Evolutionary conservation across 2,888 invertebrate genomes (phyloP), one percentile per base, ranked within the genome.

Genomic region (Drosophila cognata): DNA sequence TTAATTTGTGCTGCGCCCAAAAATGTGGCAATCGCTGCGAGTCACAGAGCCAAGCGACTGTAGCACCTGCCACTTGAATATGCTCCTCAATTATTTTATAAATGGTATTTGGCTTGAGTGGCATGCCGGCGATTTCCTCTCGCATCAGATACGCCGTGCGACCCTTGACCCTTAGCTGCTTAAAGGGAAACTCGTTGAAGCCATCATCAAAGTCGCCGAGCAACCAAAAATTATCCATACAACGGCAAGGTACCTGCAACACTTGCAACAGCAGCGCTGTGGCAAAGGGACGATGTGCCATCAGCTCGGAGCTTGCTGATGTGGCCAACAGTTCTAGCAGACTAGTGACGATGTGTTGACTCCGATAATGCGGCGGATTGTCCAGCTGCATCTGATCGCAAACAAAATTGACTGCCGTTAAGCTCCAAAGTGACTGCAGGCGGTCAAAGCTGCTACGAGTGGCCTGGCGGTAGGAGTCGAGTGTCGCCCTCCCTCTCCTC

Each of bases 151-250:
- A 83, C 0, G 51, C 41, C 0, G 75, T 70, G 4, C 31, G 33
- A 8, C 36, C 66, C 0, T 53, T 33, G 0, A 13, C 1, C 7
- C 38, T 2, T 0, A 38, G 0, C 0, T 13, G 48, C 18, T 10
- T 13, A 2, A 18, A 64, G 1, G 55, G 43, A n/a, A 84, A 82
- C 43, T 83, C 83, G 0, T 43, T 33, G 8, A 50, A 51, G 38
- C 50, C 36, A 29, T 83, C 84, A 2, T 56, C 18, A 11, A 83
- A 75, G 0, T 67, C 51, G 4, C 80, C 84, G 1, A 25, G 6
- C 7, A 58, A 53, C 84, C 84, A 83, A 73, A 72, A 82, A 10
- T 33, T 63, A 35, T 82, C 74, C 25, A 83, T 18, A 4, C 56
- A 65, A 1, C 60, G 51, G 25, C 80, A 83, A 16, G 63, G 59